A percentile compares a stretch with the other conserved stretches of the same genome.
Evolutionary conservation across 2,888 invertebrate genomes (phyloP).

Genomic region (Peribatodes rhomboidaria): DNA sequence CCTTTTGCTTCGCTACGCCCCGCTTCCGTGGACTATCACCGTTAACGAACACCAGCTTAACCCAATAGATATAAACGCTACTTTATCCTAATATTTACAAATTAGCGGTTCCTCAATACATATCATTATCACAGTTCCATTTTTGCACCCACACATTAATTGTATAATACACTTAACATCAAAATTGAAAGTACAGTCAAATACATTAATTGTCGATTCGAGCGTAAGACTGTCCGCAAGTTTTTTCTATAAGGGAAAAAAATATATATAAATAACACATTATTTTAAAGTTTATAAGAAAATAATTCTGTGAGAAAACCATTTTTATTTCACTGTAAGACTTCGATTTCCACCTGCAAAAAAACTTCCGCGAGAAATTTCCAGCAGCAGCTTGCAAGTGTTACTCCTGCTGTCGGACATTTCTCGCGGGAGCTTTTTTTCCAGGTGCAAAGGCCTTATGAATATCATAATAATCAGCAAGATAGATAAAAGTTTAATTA

Average conservation of each 20-base stretch:
- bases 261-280: no score
- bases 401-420: no score
- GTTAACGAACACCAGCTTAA: neutral
- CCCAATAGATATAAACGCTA: constrained; percentile 17
- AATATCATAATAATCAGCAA: no score
- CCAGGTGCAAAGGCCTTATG: no score
- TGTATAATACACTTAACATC: constrained; percentile 17
- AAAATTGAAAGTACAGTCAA: constrained; percentile 31
- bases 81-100: constrained; percentile 33
- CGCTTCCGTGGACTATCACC: no score
- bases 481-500: no score
- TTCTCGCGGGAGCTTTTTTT: no score
- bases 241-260: neutral
- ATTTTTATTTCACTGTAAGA: no score
- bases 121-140: constrained; percentile 77
- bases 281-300: no score
- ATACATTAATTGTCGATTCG: constrained; percentile 26
- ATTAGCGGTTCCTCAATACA: constrained; percentile 70
- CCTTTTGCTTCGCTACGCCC: no score
- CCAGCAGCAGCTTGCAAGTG: no score
- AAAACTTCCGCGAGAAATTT: neutral
- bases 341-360: neutral
- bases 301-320: no score
- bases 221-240: neutral
- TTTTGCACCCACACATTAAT: constrained; percentile 70